Percentiles rank a stretch among this genome's conserved stretches.
Conservation (phyloP, 2,888 invertebrate genomes). For the Silvanus unidentatus region DNA sequence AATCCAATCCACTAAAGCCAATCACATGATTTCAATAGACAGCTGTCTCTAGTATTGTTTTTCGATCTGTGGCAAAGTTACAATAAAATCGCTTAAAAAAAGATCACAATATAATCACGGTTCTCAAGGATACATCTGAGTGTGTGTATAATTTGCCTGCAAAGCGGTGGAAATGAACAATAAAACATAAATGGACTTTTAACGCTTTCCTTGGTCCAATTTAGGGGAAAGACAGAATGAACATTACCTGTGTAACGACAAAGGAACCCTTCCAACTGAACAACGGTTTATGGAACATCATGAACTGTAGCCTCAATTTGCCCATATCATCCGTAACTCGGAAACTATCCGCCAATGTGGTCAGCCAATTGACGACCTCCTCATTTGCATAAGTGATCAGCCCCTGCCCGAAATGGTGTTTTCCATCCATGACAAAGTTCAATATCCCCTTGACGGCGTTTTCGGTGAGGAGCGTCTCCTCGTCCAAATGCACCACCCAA, state of each 20-base stretch:
- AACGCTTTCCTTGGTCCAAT: too few species aligned
- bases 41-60: too few species aligned
- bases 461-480: slow-evolving; percentile 90
- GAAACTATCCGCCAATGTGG: slow-evolving; percentile 92
- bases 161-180: too few species aligned
- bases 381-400: slow-evolving; percentile 95
- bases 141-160: too few species aligned
- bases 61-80: too few species aligned
- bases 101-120: too few species aligned
- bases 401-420: slow-evolving; percentile 90
- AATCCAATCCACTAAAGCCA: too few species aligned
- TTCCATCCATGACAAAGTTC: slow-evolving; percentile 91
- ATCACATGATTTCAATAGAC: too few species aligned
- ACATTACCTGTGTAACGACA: slow-evolving; percentile 89
- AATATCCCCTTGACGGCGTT: slow-evolving; percentile 85
- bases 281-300: slow-evolving; percentile 87
- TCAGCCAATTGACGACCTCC: slow-evolving; percentile 93
- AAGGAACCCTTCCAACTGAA: slow-evolving; percentile 99
- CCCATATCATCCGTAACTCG: slow-evolving; percentile 98
- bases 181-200: too few species aligned
- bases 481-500: slow-evolving; percentile 97
- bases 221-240: too few species aligned
- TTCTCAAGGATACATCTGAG: too few species aligned
- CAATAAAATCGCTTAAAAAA: too few species aligned
- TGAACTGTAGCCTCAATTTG: slow-evolving; percentile 86